phyloP scores from a whole-genome alignment of 2,113 vertebrate genomes.

The Oenanthe melanoleuca region DNA sequence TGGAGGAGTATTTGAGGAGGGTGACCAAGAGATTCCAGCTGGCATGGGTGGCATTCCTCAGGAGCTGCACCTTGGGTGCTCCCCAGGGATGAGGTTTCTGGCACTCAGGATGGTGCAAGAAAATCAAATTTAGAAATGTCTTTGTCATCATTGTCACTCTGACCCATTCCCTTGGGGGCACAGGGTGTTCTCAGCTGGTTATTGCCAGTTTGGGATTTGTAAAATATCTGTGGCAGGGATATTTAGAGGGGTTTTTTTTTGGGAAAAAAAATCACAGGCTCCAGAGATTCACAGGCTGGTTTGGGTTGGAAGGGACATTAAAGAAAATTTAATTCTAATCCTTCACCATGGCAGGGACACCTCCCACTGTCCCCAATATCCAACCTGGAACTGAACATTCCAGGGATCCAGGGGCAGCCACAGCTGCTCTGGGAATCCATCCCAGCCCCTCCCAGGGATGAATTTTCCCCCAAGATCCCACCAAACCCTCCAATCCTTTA shows the following conservation, averaged over 20 bases:
- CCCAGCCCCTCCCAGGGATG: no score
- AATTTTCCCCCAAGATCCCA: no score
- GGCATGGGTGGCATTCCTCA: background rate
- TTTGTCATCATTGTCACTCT: background rate
- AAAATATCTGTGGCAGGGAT: background rate
- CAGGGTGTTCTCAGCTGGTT: background rate
- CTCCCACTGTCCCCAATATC: background rate
- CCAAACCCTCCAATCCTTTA: no score
- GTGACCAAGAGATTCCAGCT: background rate
- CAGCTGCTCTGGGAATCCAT: no score
- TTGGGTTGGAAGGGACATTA: background rate
- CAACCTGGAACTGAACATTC: background rate
- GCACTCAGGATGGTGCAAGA: background rate
- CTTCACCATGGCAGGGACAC: no score
- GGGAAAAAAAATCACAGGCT: background rate
- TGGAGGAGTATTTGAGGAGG: slow-evolving; percentile 35
- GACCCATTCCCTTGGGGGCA: background rate
- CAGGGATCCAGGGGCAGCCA: background rate
- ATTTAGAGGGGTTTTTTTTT: background rate
- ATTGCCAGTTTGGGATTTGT: background rate
- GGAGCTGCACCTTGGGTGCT: background rate
- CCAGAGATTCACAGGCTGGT: background rate
- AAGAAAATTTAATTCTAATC: no score
- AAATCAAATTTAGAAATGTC: background rate
- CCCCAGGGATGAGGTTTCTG: slow-evolving; percentile 19